Evolutionary conservation across 2,113 vertebrate species (phyloP), one percentile per base, ranked within the genome.

Genomic region (Caranx ignobilis): DNA sequence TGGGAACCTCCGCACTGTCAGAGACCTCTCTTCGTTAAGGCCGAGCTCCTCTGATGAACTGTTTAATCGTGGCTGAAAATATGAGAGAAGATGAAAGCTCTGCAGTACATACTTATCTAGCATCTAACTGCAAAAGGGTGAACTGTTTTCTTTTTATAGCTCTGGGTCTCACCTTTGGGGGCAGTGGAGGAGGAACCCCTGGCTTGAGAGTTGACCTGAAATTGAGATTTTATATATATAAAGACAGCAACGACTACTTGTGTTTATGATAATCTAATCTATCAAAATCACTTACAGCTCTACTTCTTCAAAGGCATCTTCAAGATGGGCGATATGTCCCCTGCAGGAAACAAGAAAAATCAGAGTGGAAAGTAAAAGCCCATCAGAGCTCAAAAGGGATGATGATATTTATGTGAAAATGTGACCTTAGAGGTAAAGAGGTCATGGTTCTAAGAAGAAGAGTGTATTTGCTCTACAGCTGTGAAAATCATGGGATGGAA

Each of bases 121-220:
- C 11, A 39, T 35, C 7, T 3, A 15, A 55, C 0, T 19, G 6
- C 0, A 52, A 37, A 45, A 31, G 26, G 26, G 26, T 26, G 26
- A 26, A 26, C 1, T 26, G 26, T 26, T 26, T 26, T 26, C 2
- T 12, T 32, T 31, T 34, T 7, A 52, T n/a, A 4, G 35, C 4
- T 47, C 6, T 4, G 18, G 0, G 7, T 50, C 89, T 95, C 84
- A 99, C 98, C 96, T 99, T 99, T 16, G 98, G 98, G 77, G 98
- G 98, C 21, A 99, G 93, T 0, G 98, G 98, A 82, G 98, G 98
- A 0, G 97, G 98, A 82, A 95, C 41, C 45, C 94, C 95, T 65
- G 95, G 94, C 89, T 97, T 98, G 18, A 98, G 94, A 1, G 98
- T 99, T 0, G 96, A 97, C 48, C 98, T 99, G 86, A 87, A 93